A percentile compares a stretch with the other conserved stretches of the same genome.
These are phyloP conservation scores for Struthidea cinerea DNA, from an alignment of 2,113 vertebrate species.

Conservation along the genomic window DNA sequence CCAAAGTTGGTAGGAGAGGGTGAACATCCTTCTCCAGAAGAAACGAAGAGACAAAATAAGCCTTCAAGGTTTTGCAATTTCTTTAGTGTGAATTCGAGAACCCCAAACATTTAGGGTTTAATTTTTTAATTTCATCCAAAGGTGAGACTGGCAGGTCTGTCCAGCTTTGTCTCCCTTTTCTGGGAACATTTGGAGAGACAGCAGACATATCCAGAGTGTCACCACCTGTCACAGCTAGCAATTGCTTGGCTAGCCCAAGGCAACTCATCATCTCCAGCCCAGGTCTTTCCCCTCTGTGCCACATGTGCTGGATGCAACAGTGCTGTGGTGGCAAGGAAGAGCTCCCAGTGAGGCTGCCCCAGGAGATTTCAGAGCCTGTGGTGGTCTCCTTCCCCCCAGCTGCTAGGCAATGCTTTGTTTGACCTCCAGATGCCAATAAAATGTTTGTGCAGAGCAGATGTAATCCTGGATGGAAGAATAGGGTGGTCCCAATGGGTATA, in stretches of 20 bases:
- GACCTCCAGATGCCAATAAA: conserved; percentile 54
- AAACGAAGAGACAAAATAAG: background rate
- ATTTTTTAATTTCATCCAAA: background rate
- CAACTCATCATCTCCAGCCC: background rate
- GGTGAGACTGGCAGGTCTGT: background rate
- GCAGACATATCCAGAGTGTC: background rate
- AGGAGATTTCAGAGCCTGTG: background rate
- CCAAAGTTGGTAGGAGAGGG: rapidly evolving
- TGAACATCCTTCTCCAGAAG: background rate
- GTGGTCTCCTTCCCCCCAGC: background rate
- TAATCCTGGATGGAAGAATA: conserved; percentile 29
- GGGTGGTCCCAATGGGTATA: background rate
- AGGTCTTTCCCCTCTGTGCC: background rate
- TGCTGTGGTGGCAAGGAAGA: background rate
- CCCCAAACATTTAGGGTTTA: background rate
- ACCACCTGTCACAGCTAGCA: background rate
- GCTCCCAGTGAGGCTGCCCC: background rate
- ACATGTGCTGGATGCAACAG: background rate
- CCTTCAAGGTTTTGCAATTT: background rate
- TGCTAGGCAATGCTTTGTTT: background rate
- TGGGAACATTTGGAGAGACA: background rate
- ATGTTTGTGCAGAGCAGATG: conserved; percentile 22
- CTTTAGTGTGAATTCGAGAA: background rate
- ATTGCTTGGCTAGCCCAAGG: background rate
- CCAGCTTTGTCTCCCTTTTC: background rate